Conservation (phyloP, 2,797 vertebrate species). For the Octomys mimax region DNA sequence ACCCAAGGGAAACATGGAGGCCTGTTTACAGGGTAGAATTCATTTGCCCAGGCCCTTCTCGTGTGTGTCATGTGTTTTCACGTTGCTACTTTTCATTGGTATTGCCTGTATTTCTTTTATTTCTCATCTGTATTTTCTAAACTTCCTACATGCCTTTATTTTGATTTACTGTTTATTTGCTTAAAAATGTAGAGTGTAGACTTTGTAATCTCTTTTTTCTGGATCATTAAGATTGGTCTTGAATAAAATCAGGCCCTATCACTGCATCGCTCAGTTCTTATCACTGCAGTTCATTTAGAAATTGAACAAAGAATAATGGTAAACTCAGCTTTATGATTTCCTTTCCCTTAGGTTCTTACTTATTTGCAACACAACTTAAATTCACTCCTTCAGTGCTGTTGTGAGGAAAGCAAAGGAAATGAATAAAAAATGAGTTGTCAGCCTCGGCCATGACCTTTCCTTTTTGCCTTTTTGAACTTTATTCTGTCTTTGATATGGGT, state of each 20-base stretch:
- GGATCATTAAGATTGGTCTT: slow-evolving; percentile 36
- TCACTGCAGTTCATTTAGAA: slow-evolving; percentile 55
- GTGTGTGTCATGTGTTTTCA: slow-evolving; percentile 2
- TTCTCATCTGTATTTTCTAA: slow-evolving; percentile 24
- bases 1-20: neutral
- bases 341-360: slow-evolving; percentile 58
- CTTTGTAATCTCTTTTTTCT: neutral
- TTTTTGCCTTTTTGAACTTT: slow-evolving; percentile 59
- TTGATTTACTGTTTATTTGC: neutral
- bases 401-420: slow-evolving; percentile 43
- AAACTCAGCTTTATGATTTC: slow-evolving; percentile 49
- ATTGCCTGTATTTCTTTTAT: neutral
- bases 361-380: slow-evolving; percentile 57
- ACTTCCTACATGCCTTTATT: neutral
- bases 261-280: slow-evolving; percentile 28
- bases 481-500: slow-evolving; percentile 67
- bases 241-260: slow-evolving; percentile 53
- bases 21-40: neutral
- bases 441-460: slow-evolving; percentile 75
- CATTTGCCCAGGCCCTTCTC: neutral
- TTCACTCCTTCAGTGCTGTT: neutral
- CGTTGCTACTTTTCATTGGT: slow-evolving; percentile 7
- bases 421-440: slow-evolving; percentile 69
- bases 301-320: slow-evolving; percentile 47
- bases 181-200: neutral